These are phyloP conservation scores for Colinus virginianus DNA, from an alignment of 2,113 vertebrate species.

Conservation along the genomic window DNA sequence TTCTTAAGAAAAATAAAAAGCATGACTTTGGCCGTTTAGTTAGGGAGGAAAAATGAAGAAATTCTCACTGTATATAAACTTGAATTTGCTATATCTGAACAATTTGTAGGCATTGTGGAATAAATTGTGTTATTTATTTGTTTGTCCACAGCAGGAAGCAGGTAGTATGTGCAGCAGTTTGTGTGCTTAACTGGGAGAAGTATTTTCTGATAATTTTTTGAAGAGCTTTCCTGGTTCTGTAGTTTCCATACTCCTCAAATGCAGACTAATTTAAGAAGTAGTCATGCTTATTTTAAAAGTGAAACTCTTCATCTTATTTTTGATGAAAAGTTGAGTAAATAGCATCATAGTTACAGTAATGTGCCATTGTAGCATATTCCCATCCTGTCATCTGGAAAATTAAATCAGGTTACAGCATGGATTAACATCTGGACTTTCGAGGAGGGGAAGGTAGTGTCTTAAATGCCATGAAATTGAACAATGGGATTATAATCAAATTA, in stretches of 20 bases:
- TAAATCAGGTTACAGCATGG: conserved; percentile 80
- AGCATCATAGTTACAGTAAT: conserved; percentile 62
- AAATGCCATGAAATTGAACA: conserved; percentile 89
- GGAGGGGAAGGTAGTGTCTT: conserved; percentile 75
- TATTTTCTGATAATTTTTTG: neutral
- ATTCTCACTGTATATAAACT: neutral
- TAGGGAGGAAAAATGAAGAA: conserved; percentile 14
- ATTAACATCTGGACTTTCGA: conserved; percentile 79
- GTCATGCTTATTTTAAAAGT: conserved; percentile 16
- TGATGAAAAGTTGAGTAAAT: conserved; percentile 61
- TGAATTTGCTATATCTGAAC: neutral
- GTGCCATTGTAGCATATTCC: conserved; percentile 76
- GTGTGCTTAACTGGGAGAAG: neutral
- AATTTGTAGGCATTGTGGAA: conserved; percentile 11
- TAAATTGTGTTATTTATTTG: neutral
- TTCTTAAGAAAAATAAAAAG: neutral
- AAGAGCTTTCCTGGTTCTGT: neutral
- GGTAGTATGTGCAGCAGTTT: neutral
- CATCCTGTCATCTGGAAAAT: conserved; percentile 87
- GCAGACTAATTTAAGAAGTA: neutral
- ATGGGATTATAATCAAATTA: conserved; percentile 78
- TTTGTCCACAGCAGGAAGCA: neutral
- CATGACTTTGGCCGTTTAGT: neutral
- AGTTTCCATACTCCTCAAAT: neutral
- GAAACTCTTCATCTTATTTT: conserved; percentile 12